Conservation (phyloP, 2,888 invertebrate species). For the Himalopsyche kuldschensis region DNA sequence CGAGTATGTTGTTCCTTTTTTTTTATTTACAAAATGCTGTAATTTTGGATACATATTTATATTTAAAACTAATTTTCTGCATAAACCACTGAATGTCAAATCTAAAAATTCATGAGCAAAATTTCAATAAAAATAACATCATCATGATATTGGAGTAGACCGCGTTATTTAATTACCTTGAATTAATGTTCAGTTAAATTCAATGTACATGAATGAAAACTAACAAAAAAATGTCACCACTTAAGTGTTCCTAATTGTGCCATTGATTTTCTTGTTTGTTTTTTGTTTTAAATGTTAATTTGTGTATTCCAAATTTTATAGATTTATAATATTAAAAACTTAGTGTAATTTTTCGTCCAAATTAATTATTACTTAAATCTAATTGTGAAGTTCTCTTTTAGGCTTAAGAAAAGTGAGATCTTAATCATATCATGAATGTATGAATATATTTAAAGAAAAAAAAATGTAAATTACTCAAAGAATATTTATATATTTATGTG, state of each 20-base stretch:
- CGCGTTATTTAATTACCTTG: neutral
- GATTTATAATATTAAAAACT: neutral
- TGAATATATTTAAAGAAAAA: conserved; percentile 8
- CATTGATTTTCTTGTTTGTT: conserved; percentile 11
- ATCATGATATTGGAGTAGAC: no score
- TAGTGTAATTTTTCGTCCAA: conserved; percentile 23
- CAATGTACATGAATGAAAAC: neutral
- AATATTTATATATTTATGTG: neutral
- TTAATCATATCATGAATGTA: conserved; percentile 34
- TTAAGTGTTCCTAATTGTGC: conserved; percentile 26
- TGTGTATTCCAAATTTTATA: neutral
- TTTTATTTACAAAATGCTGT: no score
- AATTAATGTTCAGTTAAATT: neutral
- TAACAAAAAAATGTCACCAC: conserved; percentile 3
- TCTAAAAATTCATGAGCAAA: no score
- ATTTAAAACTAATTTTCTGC: no score
- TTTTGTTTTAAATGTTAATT: conserved; percentile 3
- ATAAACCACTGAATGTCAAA: no score
- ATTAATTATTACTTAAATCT: neutral
- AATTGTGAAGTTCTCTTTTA: conserved; percentile 11
- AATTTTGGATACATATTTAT: no score
- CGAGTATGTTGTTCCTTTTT: no score
- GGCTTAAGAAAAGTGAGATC: conserved; percentile 33
- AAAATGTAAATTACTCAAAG: conserved; percentile 16
- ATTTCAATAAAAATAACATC: no score